Percentiles rank a stretch among this genome's conserved stretches.
Conservation (phyloP, 2,113 vertebrate genomes). For the Chaenocephalus aceratus region DNA sequence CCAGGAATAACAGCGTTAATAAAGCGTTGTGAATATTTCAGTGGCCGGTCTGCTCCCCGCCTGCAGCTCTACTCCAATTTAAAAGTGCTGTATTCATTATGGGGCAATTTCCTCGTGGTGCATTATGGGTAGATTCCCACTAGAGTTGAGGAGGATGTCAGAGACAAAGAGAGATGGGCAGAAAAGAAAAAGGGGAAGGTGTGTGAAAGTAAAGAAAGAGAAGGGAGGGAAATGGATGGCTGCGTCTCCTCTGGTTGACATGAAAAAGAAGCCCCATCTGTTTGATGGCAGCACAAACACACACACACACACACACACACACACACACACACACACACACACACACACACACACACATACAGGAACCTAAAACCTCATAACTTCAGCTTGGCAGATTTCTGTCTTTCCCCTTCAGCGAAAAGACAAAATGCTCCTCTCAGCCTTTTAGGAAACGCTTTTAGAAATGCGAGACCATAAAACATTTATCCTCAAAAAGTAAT, state of each 20-base stretch:
- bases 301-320: too few relatives aligned
- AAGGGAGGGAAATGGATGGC: conserved; percentile 1
- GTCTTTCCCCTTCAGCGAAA: conserved; percentile 12
- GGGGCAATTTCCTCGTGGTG: conserved; percentile 57
- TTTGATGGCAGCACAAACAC: conserved; percentile 7
- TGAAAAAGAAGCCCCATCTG: conserved; percentile 54
- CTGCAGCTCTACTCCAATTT: conserved; percentile 60
- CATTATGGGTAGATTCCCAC: conserved; percentile 62
- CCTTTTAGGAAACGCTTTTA: conserved; percentile 41
- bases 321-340: too few relatives aligned
- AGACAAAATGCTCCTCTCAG: conserved; percentile 38
- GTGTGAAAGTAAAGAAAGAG: conserved; percentile 18
- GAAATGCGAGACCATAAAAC: conserved; percentile 26
- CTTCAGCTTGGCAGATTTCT: conserved; percentile 39
- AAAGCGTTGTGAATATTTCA: conserved; percentile 79
- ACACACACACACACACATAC: too few relatives aligned
- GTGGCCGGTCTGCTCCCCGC: conserved; percentile 63
- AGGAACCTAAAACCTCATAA: not conserved
- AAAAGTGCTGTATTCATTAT: conserved; percentile 64
- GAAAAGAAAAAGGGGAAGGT: conserved; percentile 7
- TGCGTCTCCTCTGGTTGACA: conserved; percentile 37
- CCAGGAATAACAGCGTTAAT: conserved; percentile 65
- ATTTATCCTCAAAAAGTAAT: not conserved
- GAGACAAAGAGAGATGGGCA: conserved; percentile 7
- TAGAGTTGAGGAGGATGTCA: conserved; percentile 8